These are phyloP conservation scores for Orycteropus afer DNA, from an alignment of 2,113 vertebrate species.

Conservation along the genomic window DNA sequence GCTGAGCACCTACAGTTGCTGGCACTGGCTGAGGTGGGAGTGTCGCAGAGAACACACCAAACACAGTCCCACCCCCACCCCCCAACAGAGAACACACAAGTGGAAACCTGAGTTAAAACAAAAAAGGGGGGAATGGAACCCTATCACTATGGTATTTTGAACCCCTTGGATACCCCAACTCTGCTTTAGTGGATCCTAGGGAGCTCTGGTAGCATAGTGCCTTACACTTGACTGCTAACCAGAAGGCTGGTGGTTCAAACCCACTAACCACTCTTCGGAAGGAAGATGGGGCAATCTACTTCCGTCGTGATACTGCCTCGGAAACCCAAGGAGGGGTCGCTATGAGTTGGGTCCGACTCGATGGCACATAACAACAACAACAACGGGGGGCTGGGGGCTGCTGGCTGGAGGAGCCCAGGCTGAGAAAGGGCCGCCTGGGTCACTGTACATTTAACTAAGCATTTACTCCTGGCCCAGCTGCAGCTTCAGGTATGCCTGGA, in stretches of 20 bases:
- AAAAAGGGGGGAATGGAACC: too few species aligned
- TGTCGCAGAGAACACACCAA: neutral
- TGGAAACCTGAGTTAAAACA: neutral
- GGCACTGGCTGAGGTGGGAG: fast-evolving
- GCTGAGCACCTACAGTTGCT: fast-evolving
- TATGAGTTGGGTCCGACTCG: too few species aligned
- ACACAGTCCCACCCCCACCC: fast-evolving
- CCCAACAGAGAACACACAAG: fast-evolving
- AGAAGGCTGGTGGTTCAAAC: too few species aligned
- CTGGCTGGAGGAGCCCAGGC: too few species aligned
- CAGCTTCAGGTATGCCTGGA: neutral
- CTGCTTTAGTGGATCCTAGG: neutral
- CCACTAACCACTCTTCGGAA: too few species aligned
- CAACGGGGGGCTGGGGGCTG: too few species aligned
- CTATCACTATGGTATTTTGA: fast-evolving
- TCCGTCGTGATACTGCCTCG: too few species aligned
- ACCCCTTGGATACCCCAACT: neutral
- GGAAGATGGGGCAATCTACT: too few species aligned
- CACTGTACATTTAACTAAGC: neutral
- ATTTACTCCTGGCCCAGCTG: neutral
- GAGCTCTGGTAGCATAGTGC: too few species aligned
- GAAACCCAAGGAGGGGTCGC: too few species aligned
- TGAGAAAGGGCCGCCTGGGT: neutral
- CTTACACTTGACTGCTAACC: too few species aligned
- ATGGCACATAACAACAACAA: too few species aligned